Base-by-base conservation (phyloP, 2,113 vertebrate genomes). In the Bostrychus sinensis region DNA sequence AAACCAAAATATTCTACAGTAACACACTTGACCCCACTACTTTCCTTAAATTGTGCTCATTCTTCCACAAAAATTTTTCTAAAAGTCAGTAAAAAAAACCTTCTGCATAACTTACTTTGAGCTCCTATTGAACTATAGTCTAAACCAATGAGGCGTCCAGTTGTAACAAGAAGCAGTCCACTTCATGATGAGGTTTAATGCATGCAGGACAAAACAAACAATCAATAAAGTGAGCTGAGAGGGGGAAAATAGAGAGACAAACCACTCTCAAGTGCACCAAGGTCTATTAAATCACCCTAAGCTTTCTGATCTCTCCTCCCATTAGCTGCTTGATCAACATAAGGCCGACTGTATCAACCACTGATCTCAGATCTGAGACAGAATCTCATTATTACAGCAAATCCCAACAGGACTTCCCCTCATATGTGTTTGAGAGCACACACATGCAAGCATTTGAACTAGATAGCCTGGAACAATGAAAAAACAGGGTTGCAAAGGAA, bases 301-400 rank as follows among this genome's bases (percentile, higher is more conserved):
- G 39, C 58, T 32, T 56, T 65, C 34, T 69, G 60, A 69, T 69
- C 61, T 39, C 48, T 62, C 19, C 38, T 71, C 50, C 50, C 23
- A 39, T 42, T 45, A 51, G 53, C 62, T 77, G 48, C 32, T 62
- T 68, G 58, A 69, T 36, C 48, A 71, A 66, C 64, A 68, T 61
- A 56, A 57, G 66, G 34, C 37, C 11, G 13, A 63, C 13, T 0
- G 2, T 54, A 46, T 78, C 19, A 45, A 70, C 45, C 23, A 11
- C 42, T 67, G 36, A 70, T 71, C 64, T 72, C n/a, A 48, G 46
- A 73, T 74, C 50, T 25, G 32, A 68, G 74, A 78, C 56, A 37
- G 59, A 82, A 85, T 69, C 75, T 82, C 78, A 84, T 80, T 83
- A 82, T 51, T 51, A 45, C 45, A 11, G 50, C 8, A 54, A 75